Conservation (phyloP, 30 jellyfish, hydroid and myxozoan species). For the Rhopilema esculentum region DNA sequence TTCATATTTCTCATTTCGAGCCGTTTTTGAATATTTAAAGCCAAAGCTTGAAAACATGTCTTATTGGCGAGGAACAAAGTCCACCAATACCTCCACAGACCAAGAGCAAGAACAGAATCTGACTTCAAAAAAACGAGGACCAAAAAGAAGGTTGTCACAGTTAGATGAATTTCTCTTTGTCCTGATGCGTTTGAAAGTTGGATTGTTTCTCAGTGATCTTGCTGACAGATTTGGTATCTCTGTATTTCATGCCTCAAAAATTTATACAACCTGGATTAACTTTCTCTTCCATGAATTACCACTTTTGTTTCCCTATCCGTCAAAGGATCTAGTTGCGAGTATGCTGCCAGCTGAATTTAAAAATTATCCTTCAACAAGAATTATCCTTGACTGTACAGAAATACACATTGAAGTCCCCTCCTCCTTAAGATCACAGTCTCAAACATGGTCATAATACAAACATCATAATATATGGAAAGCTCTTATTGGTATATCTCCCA, state of each 20-base stretch:
- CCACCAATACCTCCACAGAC: not conserved
- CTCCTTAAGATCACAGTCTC: slow-evolving; percentile 46
- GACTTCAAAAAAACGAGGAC: not conserved
- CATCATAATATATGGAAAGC: slow-evolving; percentile 69
- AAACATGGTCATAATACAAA: slow-evolving; percentile 51
- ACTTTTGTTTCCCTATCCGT: slow-evolving; percentile 32
- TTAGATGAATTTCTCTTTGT: slow-evolving; percentile 30
- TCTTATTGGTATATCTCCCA: slow-evolving; percentile 61
- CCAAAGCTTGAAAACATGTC: slow-evolving; percentile 15
- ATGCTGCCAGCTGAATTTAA: slow-evolving; percentile 1
- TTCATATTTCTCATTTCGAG: not conserved
- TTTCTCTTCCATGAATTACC: slow-evolving; percentile 43
- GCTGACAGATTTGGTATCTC: slow-evolving; percentile 33
- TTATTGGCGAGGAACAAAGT: slow-evolving; percentile 37
- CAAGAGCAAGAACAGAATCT: not conserved
- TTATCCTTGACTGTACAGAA: slow-evolving; percentile 63
- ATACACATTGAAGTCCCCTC: slow-evolving; percentile 53
- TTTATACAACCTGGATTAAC: not conserved
- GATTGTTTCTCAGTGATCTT: slow-evolving; percentile 30
- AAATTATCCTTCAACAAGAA: slow-evolving; percentile 26
- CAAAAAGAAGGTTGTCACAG: slow-evolving; percentile 4
- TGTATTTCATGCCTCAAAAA: slow-evolving; percentile 26
- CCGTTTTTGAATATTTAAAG: slow-evolving; percentile 17
- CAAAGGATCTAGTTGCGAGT: slow-evolving; percentile 25
- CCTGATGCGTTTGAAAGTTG: slow-evolving; percentile 38